Percentiles rank a stretch among this genome's conserved stretches.
These are phyloP conservation scores for Porites evermanni DNA, from an alignment of 92 coral and sea anemone species.

Conservation along the genomic window DNA sequence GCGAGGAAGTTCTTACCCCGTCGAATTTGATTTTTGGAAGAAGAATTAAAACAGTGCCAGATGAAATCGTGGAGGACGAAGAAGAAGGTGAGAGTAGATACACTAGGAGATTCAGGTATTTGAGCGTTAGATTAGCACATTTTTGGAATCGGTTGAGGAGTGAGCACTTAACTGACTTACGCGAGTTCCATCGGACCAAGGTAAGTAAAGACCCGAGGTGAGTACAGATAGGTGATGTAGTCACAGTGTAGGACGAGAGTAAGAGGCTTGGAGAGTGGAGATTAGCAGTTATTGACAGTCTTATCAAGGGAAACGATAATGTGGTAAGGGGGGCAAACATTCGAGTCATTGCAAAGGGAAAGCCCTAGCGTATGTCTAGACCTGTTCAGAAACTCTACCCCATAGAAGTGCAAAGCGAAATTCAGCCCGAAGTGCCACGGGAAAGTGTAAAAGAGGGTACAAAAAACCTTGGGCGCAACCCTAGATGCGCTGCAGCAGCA, in stretches of 20 bases:
- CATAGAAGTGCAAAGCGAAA: neutral
- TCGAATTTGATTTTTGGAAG: constrained; percentile 54
- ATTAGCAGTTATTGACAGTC: constrained; percentile 29
- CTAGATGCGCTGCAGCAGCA: neutral
- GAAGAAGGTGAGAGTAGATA: constrained; percentile 19
- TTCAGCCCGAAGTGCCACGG: neutral
- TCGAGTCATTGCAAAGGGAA: constrained; percentile 18
- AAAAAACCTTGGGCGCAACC: neutral
- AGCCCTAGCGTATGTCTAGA: constrained; percentile 18
- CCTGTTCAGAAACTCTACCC: constrained; percentile 24
- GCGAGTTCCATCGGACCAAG: constrained; percentile 27
- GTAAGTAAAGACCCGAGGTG: neutral
- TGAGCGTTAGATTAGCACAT: constrained; percentile 35
- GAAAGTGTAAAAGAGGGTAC: neutral
- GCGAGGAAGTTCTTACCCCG: constrained; percentile 52
- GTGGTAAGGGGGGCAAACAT: constrained; percentile 32
- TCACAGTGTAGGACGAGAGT: constrained; percentile 31
- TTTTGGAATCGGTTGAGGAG: constrained; percentile 60
- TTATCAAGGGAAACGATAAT: constrained; percentile 17
- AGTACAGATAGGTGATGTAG: constrained; percentile 31
- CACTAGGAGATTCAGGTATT: constrained; percentile 33
- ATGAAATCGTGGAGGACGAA: constrained; percentile 7
- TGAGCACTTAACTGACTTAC: constrained; percentile 22
- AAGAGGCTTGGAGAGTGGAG: constrained; percentile 17
- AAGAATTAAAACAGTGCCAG: constrained; percentile 32